Evolutionary conservation across 2,888 invertebrate species (phyloP).

Genomic region (Lasioglossum morio): DNA sequence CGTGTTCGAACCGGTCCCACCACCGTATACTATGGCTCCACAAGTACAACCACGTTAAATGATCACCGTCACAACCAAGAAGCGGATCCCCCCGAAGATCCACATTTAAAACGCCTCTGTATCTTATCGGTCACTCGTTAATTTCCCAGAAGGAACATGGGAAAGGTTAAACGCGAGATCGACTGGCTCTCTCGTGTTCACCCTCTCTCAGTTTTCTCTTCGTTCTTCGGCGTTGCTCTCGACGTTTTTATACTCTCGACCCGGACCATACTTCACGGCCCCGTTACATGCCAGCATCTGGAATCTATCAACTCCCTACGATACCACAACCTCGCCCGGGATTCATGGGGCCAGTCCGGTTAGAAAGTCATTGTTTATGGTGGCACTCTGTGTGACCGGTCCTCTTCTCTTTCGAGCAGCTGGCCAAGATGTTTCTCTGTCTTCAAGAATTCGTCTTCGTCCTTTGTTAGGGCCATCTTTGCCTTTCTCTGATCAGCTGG

Average conservation of each 20-base stretch:
- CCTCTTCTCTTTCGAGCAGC: constrained; percentile 30
- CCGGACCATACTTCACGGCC: constrained; percentile 18
- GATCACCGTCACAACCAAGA: background rate
- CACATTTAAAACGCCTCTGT: background rate
- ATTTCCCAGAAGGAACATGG: constrained; percentile 14
- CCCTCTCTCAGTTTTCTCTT: background rate
- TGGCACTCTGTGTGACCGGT: constrained; percentile 61
- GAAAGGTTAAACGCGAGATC: constrained; percentile 16
- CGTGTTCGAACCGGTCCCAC: background rate
- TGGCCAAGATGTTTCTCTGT: constrained; percentile 6
- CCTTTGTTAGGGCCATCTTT: too few relatives aligned
- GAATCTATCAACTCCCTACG: constrained; percentile 41
- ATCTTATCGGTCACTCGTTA: constrained; percentile 16
- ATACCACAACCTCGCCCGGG: constrained; percentile 20
- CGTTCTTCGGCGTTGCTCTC: constrained; percentile 5
- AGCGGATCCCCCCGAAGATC: background rate
- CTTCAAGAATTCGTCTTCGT: background rate
- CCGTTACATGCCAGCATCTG: constrained; percentile 42
- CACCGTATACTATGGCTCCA: background rate
- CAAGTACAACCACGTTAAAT: background rate
- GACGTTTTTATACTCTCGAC: constrained; percentile 22
- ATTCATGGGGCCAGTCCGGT: constrained; percentile 39
- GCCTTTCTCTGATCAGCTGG: too few relatives aligned
- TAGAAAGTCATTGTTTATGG: constrained; percentile 77
- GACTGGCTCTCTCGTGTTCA: background rate